Evolutionary conservation across 2,888 invertebrate species (phyloP).

Genomic region (Chrysomela aeneicollis): DNA sequence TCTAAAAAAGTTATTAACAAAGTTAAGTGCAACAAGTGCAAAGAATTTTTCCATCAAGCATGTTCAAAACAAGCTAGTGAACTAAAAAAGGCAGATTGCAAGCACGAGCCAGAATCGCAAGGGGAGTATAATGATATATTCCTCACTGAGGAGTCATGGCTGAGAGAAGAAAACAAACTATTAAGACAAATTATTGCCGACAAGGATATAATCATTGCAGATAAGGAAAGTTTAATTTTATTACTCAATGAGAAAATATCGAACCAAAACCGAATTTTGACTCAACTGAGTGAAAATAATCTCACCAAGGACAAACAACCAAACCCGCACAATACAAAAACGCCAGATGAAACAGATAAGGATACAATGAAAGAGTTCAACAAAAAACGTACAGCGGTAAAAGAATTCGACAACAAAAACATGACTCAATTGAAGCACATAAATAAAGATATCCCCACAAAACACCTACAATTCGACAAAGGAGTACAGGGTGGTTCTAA

Average conservation of each 20-base stretch:
- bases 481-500: constrained; percentile 3
- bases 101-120: constrained; percentile 11
- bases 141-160: background rate
- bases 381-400: background rate
- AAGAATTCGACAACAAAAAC: background rate
- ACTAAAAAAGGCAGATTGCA: constrained; percentile 7
- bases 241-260: constrained; percentile 5
- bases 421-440: constrained; percentile 2
- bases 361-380: background rate
- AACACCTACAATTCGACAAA: background rate
- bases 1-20: constrained; percentile 8
- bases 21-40: constrained; percentile 6
- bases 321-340: background rate
- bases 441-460: background rate
- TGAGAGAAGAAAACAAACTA: constrained; percentile 2
- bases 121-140: background rate
- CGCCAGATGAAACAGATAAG: background rate
- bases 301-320: background rate
- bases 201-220: too few relatives aligned
- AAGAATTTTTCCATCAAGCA: background rate
- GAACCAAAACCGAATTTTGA: background rate
- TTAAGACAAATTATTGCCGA: background rate
- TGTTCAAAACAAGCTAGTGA: constrained; percentile 9
- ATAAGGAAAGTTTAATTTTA: background rate
- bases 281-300: background rate